Base-by-base conservation (phyloP, 2,888 invertebrate genomes). In the Eumerus sabulonum region DNA sequence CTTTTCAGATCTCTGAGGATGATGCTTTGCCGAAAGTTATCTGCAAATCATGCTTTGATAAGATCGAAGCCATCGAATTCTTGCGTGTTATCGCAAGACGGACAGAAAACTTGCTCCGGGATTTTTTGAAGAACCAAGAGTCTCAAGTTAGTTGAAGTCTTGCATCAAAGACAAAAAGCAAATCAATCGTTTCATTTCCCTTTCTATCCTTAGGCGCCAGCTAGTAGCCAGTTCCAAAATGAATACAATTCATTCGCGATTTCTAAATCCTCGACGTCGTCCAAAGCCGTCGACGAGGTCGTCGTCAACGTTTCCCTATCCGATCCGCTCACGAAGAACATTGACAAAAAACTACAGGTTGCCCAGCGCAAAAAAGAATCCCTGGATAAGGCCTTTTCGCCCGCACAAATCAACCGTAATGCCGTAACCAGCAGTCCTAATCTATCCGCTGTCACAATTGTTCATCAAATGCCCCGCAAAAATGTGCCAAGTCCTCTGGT, bases 1-100 rank as follows among this genome's bases (percentile, higher is more conserved):
- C 13, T 18, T 73, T 83, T 13, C 47, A 87, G 87, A 84, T 87
- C 60, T 82, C 83, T 12, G 86, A 87, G 64, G 84, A 86, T 81
- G 87, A 87, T 81, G 83, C 83, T 4, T 68, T 87, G 2, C 88
- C 87, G 2, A 87, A 88, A 72, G 86, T 87, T 2, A 83, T 87
- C 0, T 87, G 87, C 35, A 87, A 86, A 62, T 83, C 84, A 1
- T 87, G 87, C 59, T 88, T 85, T 66, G 87, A 88, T 0, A 87
- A 87, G 67, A 85, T 87, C 56, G 88, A 88, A 81, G 88, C 88
- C 0, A 86, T 88, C 0, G 87, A 88, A 1, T 86, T 87, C 0
- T 82, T 87, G 1, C 86, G 87, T 0, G 86, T 86, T 44, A 87
- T 88, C 44, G 88, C 87, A n/a, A 85, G 84, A 50, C 86, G 88